Percentiles rank a stretch among this genome's conserved stretches.
Conservation (phyloP, 2,888 invertebrate species). For the Acanthoscelides obtectus region DNA sequence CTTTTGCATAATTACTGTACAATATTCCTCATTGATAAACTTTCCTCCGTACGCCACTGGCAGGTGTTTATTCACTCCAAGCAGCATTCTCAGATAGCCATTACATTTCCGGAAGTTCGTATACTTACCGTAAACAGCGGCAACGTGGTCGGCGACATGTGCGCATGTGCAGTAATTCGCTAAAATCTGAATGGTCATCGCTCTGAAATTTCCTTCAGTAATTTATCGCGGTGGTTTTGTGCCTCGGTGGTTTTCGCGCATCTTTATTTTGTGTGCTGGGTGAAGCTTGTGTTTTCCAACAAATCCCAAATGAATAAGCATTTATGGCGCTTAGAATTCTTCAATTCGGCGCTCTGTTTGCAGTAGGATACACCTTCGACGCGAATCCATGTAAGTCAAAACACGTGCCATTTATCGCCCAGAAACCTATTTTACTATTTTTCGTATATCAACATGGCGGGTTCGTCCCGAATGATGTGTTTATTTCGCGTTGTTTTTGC, state of each 20-base stretch:
- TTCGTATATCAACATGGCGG: conserved; percentile 13
- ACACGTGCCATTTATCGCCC: conserved; percentile 27
- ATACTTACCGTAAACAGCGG: not conserved
- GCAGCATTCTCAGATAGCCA: not conserved
- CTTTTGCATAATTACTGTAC: no score
- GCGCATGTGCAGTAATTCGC: not conserved
- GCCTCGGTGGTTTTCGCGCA: conserved; percentile 1
- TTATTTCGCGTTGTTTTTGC: conserved; percentile 5
- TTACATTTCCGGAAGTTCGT: not conserved
- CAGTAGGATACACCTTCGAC: conserved; percentile 48
- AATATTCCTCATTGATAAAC: not conserved
- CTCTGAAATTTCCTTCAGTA: not conserved
- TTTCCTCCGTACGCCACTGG: not conserved
- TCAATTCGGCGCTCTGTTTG: conserved; percentile 62
- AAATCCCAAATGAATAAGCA: conserved; percentile 61
- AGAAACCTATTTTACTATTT: conserved; percentile 36
- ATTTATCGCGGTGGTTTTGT: not conserved
- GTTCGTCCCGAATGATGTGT: conserved; percentile 12
- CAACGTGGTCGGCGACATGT: not conserved
- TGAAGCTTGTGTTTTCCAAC: conserved; percentile 40
- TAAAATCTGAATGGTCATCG: not conserved
- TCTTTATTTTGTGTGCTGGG: conserved; percentile 19
- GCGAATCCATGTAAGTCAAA: conserved; percentile 35
- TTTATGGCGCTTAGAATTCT: conserved; percentile 76
- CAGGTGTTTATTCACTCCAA: not conserved